phyloP scores from a whole-genome alignment of 2,888 invertebrate species.

The Diplolepis rosae region DNA sequence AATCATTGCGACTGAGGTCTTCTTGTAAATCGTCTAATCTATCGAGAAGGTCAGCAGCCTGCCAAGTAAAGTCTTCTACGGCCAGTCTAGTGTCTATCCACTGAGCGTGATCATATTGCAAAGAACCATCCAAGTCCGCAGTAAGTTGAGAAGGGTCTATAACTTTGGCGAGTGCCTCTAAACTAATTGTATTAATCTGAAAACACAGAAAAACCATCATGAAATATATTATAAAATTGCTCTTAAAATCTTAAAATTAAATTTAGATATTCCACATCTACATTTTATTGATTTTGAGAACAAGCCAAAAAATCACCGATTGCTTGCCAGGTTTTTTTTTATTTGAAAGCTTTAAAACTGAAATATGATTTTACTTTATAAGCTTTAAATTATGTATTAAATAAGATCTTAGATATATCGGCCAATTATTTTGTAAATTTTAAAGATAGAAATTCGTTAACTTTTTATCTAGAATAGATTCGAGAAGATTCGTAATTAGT shows the following conservation, averaged over 20 bases:
- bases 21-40: conserved; percentile 94
- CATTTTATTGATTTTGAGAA: neutral
- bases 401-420: too few species aligned
- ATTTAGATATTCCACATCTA: neutral
- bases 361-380: too few species aligned
- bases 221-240: conserved; percentile 28
- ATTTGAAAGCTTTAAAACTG: too few species aligned
- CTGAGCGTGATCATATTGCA: conserved; percentile 96
- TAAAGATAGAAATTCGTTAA: too few species aligned
- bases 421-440: too few species aligned
- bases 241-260: neutral
- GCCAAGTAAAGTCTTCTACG: conserved; percentile 97
- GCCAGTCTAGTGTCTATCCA: conserved; percentile 97
- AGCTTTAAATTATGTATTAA: too few species aligned
- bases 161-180: conserved; percentile 94
- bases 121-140: conserved; percentile 92
- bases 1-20: conserved; percentile 93
- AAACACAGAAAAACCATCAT: conserved; percentile 61
- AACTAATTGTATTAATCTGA: conserved; percentile 96
- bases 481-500: too few species aligned
- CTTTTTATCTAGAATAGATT: too few species aligned
- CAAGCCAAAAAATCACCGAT: neutral
- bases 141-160: conserved; percentile 96
- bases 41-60: conserved; percentile 93
- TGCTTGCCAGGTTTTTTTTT: neutral